Base-by-base conservation (phyloP, 2,113 vertebrate genomes). In the Pygoscelis adeliae region DNA sequence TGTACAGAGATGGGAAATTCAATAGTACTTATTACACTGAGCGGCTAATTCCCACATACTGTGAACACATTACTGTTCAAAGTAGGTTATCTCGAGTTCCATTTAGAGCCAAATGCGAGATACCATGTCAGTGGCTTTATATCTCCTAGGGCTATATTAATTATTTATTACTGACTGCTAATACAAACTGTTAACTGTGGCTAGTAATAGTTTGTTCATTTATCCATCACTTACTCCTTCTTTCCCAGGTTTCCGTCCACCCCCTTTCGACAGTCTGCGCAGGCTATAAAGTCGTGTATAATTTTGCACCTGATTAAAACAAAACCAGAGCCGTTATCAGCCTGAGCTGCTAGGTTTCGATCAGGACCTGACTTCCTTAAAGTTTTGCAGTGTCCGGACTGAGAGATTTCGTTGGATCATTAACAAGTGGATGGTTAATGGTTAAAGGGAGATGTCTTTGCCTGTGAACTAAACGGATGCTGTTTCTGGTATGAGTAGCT, bases 41-140 rank as follows among this genome's bases (percentile, higher is more conserved):
- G 93, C 97, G 97, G 98, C 98, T 98, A 98, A 98, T 98, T 98
- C 98, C 98, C 98, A 98, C 98, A 98, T 98, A 98, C 98, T 98
- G 98, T 98, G 98, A 98, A 97, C 98, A 97, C 97, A 98, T 98
- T 98, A 97, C 96, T 96, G 97, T 97, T 98, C 97, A 98, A 98
- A 98, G 97, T 97, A 98, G 96, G 98, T 98, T 98, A 98, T 98
- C 98, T 97, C 2, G 69, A 97, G 91, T 96, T 97, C 89, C 96
- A 97, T 98, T 98, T 98, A 98, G 97, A 98, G 96, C 95, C 52
- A 55, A 98, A 97, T 20, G 71, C 6, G 22, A 97, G 96, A 96
- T 96, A 96, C 92, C 90, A 21, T 94, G 97, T 96, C 97, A 90
- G 93, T 82, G 88, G 93, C 96, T 98, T 98, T 95, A 91, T 91